Conservation (phyloP, 1,140 invertebrate genomes). For the Cydia strobilella region DNA sequence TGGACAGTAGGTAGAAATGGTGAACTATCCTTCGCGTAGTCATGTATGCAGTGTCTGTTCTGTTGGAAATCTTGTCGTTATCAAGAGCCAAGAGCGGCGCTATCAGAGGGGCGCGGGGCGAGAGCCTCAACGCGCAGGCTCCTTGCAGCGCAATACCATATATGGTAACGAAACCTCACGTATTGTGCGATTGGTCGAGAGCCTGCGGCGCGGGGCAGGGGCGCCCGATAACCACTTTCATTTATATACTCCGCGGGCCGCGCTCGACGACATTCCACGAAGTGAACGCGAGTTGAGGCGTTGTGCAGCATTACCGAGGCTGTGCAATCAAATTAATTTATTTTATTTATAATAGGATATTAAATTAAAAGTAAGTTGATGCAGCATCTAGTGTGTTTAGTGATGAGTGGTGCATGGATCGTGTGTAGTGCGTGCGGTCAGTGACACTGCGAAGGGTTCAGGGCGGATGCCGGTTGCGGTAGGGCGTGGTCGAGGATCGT, state of each 20-base stretch:
- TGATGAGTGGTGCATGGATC: conserved; percentile 51
- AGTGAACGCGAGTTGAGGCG: conserved; percentile 72
- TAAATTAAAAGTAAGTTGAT: conserved; percentile 77
- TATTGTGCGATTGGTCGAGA: conserved; percentile 71
- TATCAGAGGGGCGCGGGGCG: conserved; percentile 58
- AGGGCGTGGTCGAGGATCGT: conserved; percentile 66
- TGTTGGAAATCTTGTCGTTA: conserved; percentile 54
- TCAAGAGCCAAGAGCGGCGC: conserved; percentile 52
- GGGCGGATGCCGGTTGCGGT: conserved; percentile 72
- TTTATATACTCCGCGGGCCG: conserved; percentile 73
- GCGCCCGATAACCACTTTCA: conserved; percentile 72
- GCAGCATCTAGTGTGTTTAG: conserved; percentile 44
- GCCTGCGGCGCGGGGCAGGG: conserved; percentile 63
- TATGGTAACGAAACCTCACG: conserved; percentile 77
- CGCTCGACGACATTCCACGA: conserved; percentile 73
- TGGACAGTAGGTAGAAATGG: background rate
- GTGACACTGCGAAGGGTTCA: conserved; percentile 60
- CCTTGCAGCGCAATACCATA: conserved; percentile 70
- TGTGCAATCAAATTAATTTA: conserved; percentile 78
- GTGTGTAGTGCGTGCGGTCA: conserved; percentile 70
- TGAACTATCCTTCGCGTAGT: conserved; percentile 40
- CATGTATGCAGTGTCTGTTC: conserved; percentile 44
- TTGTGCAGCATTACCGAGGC: conserved; percentile 75
- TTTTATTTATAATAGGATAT: conserved; percentile 76
- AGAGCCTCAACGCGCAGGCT: conserved; percentile 34